Evolutionary conservation across 1,140 invertebrate genomes (phyloP), one percentile per base, ranked within the genome.

Genomic region (Megathymus violae): DNA sequence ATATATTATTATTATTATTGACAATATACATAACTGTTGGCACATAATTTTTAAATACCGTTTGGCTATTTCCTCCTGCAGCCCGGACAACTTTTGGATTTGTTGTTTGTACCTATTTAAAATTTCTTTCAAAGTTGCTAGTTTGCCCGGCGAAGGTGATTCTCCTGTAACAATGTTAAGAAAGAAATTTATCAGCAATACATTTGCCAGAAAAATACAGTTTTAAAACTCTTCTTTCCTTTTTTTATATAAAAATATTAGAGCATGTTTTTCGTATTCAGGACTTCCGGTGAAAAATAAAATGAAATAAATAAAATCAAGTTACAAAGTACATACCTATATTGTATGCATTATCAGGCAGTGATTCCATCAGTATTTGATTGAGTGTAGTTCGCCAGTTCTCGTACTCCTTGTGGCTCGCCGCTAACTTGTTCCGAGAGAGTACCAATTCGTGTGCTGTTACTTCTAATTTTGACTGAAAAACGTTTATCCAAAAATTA

Each of bases 401-500:
- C 2, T 89, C 87, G 43, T 78, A 80, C 9, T 89, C 85, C 19
- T 82, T 80, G 44, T 88, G 84, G 25, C 59, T 71, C 9, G 76
- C 52, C 0, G 76, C 27, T 13, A 88, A 48, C 63, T 89, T 90
- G 14, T 78, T 86, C 0, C 88, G 76, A 54, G 78, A 85, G 0
- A 85, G 66, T 0, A 89, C 88, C 10, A 92, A 54, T 47, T 91
- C 91, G 10, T 88, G 87, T 0, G 89, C 89, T 0, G 89, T 92
- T 11, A 80, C 62, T 65, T 92, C 85, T 38, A 92, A 69, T 69
- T 91, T 91, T 7, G 85, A 79, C 91, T 91, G 70, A 40, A 82
- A 80, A 62, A n/a, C n/a, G n/a, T n/a, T n/a, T n/a, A n/a, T n/a
- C n/a, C n/a, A n/a, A n/a, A n/a, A n/a, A n/a, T n/a, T n/a, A n/a